Conservation (phyloP, 37 sponge, comb jelly and placozoan genomes). For the Ianthella basta region DNA sequence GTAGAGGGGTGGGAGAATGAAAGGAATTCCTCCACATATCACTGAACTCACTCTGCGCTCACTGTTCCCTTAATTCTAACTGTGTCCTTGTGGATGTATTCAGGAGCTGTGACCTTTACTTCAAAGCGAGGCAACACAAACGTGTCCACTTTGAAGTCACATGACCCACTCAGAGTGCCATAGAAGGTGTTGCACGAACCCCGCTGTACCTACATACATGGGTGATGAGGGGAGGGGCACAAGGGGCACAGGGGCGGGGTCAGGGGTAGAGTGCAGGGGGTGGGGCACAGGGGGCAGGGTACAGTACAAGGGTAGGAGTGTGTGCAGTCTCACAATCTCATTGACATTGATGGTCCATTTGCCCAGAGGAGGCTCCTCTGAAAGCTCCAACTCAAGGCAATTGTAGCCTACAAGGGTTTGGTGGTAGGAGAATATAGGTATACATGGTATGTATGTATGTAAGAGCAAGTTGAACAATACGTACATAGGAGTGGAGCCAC, state of each 20-base stretch:
- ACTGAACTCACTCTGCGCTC: constrained; percentile 37
- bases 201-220: neutral
- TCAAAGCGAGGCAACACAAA: constrained; percentile 60
- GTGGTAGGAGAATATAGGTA: neutral
- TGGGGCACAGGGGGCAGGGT: neutral
- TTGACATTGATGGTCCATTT: constrained; percentile 38
- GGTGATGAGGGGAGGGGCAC: too few species aligned
- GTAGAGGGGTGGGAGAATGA: neutral
- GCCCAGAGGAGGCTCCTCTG: constrained; percentile 62
- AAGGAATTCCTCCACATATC: neutral
- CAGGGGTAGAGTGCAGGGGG: neutral
- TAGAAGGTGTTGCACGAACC: constrained; percentile 28
- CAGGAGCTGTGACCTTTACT: constrained; percentile 48
- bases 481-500: too few species aligned
- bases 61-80: constrained; percentile 35
- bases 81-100: constrained; percentile 30
- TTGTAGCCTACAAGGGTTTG: neutral
- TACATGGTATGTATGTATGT: too few species aligned
- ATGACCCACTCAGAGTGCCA: neutral
- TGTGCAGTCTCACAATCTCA: constrained; percentile 21
- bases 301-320: too few species aligned
- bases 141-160: neutral
- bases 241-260: neutral
- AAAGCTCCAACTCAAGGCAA: constrained; percentile 48
- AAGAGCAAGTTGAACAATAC: too few species aligned